A percentile compares a stretch with the other conserved stretches of the same genome.
These are phyloP conservation scores for Shinisaurus crocodilurus DNA, from an alignment of 2,113 vertebrate genomes.

Conservation along the genomic window DNA sequence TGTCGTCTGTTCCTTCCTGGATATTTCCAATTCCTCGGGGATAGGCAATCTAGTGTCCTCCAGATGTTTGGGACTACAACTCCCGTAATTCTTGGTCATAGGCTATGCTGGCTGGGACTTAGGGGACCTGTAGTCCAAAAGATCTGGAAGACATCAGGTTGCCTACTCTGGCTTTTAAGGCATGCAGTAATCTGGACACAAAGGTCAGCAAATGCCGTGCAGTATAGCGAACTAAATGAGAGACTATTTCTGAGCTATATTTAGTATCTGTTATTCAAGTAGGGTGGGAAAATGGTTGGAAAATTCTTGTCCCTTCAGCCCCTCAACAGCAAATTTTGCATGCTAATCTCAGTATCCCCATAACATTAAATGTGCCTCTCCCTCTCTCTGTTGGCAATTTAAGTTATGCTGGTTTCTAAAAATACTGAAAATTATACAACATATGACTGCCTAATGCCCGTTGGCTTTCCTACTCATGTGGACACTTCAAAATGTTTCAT, in stretches of 20 bases:
- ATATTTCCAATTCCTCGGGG: background rate
- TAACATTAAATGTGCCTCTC: background rate
- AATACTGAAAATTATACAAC: slow-evolving; percentile 49
- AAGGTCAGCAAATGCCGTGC: background rate
- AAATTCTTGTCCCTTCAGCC: background rate
- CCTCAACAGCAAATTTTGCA: background rate
- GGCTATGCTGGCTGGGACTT: no score
- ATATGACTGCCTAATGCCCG: slow-evolving; percentile 38
- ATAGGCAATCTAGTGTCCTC: no score
- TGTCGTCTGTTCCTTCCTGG: background rate
- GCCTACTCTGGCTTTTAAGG: background rate
- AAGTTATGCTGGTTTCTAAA: slow-evolving; percentile 43
- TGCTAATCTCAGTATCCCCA: background rate
- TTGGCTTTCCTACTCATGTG: slow-evolving; percentile 33
- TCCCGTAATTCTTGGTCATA: no score
- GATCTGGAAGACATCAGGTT: no score
- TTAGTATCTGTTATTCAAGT: background rate
- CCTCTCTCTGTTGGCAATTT: slow-evolving; percentile 22
- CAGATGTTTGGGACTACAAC: no score
- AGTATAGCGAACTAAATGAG: background rate
- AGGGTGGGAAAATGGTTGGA: background rate
- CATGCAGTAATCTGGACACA: background rate
- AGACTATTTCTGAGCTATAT: slow-evolving; percentile 2
- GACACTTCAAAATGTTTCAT: slow-evolving; percentile 35
- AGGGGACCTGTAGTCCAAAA: no score